Percentiles rank a stretch among this genome's conserved stretches.
Conservation (phyloP, 2,888 invertebrate genomes). For the Torymus auratus region DNA sequence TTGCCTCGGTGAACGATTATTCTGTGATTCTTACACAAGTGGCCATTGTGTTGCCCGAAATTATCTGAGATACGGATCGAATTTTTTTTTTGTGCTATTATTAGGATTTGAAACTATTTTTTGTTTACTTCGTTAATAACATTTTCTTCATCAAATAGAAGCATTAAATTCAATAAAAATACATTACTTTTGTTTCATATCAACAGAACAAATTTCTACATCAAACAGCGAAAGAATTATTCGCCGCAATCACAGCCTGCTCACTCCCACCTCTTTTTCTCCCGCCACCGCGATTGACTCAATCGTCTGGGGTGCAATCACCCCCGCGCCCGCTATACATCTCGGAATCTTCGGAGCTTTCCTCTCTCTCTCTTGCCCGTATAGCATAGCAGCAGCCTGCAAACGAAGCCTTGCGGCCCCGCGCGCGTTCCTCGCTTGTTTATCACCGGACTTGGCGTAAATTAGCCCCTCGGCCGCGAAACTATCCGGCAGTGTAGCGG, state of each 20-base stretch:
- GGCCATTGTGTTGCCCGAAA: too few species aligned
- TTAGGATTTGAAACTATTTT: too few species aligned
- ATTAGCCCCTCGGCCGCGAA: constrained; percentile 69
- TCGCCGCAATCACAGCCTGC: background rate
- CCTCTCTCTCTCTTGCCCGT: too few species aligned
- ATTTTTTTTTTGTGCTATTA: too few species aligned
- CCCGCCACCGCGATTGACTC: background rate
- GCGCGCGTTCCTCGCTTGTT: constrained; percentile 59
- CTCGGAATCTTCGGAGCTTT: constrained; percentile 4
- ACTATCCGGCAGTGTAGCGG: constrained; percentile 63
- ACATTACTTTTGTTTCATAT: too few species aligned
- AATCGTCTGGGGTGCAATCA: constrained; percentile 25
- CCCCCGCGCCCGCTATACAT: background rate
- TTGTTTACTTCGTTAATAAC: background rate
- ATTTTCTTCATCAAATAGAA: background rate
- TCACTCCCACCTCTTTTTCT: background rate
- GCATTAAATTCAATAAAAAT: too few species aligned
- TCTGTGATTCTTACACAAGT: background rate
- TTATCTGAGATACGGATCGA: too few species aligned
- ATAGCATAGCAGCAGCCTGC: constrained; percentile 17
- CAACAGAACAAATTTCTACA: too few species aligned
- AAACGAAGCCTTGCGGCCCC: constrained; percentile 12
- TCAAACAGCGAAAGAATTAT: background rate
- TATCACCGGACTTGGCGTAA: constrained; percentile 74
- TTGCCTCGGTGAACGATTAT: constrained; percentile 11